Base-by-base conservation (phyloP, 2,113 vertebrate species). In the Oceanites oceanicus region DNA sequence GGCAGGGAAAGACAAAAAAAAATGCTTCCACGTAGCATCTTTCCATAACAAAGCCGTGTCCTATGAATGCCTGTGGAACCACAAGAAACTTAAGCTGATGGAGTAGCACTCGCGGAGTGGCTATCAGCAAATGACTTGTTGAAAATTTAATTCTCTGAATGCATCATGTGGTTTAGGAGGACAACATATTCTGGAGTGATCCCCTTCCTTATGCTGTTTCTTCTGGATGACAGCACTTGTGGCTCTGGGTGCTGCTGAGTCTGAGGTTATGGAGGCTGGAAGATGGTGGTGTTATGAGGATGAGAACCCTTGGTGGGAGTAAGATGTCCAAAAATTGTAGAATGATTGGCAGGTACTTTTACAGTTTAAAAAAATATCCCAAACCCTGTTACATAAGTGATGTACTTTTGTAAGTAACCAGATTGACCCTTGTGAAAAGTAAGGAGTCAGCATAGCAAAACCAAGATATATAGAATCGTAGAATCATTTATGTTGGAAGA, bases 121-220 rank as follows among this genome's bases (percentile, higher is more conserved):
- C 98, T 98, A 98, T 98, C 98, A 98, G 97, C 96, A 97, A 98
- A 98, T 96, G 98, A 98, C 97, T 98, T 98, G 97, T 96, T 98
- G 98, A 98, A 99, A 98, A 97, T 98, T 98, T 98, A 98, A 98
- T 98, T 98, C 98, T 98, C 98, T 97, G 98, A 98, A 97, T 98
- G 97, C 97, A 98, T 98, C 97, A 97, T 98, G 98, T 98, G 98
- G 97, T 98, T 98, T 97, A 94, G 94, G 97, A 98, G 97, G 97
- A 97, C 97, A 98, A 95, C 93, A 83, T 97, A 98, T 98, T 98
- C 98, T 97, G 96, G 96, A 97, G 88, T 45, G 77, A 96, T 98
- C 95, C 97, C 95, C 97, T 97, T 97, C 95, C 96, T 96, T 97
- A 73, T 96, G 96, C 96, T 89, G 80, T 96, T 94, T 96, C 49